Base-by-base conservation (phyloP, 1,140 invertebrate genomes). In the Eriosoma lanigerum region DNA sequence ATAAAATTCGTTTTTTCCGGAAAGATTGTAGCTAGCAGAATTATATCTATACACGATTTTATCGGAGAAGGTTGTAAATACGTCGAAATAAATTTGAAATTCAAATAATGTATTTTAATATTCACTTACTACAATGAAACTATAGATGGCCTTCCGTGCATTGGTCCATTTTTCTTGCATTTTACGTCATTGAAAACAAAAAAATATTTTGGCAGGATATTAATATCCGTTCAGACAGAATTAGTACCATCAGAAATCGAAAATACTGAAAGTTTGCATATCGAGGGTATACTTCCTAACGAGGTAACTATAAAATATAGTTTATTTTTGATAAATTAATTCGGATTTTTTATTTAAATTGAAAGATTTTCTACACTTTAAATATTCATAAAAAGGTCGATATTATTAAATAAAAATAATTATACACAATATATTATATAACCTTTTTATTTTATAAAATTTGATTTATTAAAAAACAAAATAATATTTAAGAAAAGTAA, bases 151-250 rank as follows among this genome's bases (percentile, higher is more conserved):
- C 29, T 62, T 0, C 38, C 54, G 1, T 29, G 56, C 48, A 48
- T 78, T n/a, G 75, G 75, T 78, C 75, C 75, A 26, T 56, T 56
- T 29, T 78, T 78, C 15, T 44, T 78, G 13, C 38, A 78, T 48
- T 78, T 78, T 19, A 24, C 21, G 0, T 26, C 24, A 26, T 48
- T 29, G 21, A 56, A 62, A 62, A 48, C 19, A 19, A 29, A 48
- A 21, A 19, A 46, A 48, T 78, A 78, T 58, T 58, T 78, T 19
- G 75, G 75, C 2, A 78, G 54, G 9, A 48, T 78, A 44, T 26
- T 78, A 24, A 24, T 78, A 6, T 78, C 75, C 4, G 56, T 78
- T 0, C 10, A 78, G 19, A 78, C 54, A 5, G 56, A 78, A 62
- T 29, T 78, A 19, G 56, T 78, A n/a, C 75, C 75, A 10, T 6